Percentiles rank a stretch among this genome's conserved stretches.
phyloP scores from a whole-genome alignment of 2,113 vertebrate species.

The Pseudopodoces humilis region DNA sequence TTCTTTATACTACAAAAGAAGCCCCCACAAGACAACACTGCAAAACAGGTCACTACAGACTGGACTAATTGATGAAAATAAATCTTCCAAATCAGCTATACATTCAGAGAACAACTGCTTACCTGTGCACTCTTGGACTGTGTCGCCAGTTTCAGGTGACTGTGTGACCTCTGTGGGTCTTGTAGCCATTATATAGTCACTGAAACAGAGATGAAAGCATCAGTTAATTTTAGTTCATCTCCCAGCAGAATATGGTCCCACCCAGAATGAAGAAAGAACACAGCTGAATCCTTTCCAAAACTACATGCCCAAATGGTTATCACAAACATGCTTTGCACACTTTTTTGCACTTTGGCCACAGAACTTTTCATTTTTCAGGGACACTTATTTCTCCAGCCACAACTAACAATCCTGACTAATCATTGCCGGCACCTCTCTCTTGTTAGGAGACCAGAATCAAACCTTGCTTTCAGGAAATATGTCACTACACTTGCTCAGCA shows the following conservation, averaged over 20 bases:
- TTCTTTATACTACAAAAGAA: not conserved
- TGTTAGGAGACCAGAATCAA: not conserved
- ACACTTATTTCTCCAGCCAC: not conserved
- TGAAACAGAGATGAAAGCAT: slow-evolving; percentile 67
- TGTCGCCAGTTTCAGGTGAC: slow-evolving; percentile 73
- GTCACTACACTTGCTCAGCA: not conserved
- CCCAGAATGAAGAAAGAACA: not conserved
- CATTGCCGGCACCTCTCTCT: not conserved
- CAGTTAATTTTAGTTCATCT: not conserved
- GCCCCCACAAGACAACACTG: too few relatives aligned
- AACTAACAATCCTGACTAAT: not conserved
- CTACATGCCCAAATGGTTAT: not conserved
- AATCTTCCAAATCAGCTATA: not conserved
- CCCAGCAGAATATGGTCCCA: not conserved
- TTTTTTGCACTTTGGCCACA: not conserved
- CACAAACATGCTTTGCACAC: not conserved
- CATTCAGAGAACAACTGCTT: not conserved
- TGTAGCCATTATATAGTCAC: slow-evolving; percentile 81
- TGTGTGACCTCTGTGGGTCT: slow-evolving; percentile 67
- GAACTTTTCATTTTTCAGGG: not conserved
- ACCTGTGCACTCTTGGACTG: slow-evolving; percentile 81
- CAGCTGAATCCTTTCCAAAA: not conserved
- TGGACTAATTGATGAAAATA: not conserved
- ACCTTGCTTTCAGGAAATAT: not conserved
- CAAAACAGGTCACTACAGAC: not conserved